Conservation (phyloP, 1,140 invertebrate genomes). For the Chironomus tepperi region DNA sequence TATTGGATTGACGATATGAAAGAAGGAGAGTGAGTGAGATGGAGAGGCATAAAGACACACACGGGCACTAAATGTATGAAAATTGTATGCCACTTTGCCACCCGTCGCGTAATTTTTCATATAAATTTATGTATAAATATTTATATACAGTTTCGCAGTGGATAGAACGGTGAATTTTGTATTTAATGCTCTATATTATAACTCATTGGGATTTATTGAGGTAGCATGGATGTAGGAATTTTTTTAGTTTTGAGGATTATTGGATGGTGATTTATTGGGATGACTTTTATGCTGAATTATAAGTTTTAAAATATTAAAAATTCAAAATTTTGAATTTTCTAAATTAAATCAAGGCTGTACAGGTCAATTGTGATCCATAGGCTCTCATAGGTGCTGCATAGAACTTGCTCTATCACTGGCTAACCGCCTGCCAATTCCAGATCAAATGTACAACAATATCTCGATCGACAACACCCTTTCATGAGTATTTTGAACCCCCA, state of each 20-base stretch:
- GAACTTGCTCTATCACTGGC: too few species aligned
- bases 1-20: background rate
- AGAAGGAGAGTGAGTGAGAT: background rate
- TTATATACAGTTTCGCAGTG: background rate
- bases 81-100: background rate
- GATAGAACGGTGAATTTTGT: background rate
- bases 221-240: background rate
- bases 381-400: too few species aligned
- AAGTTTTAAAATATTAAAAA: background rate
- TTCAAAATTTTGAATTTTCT: background rate
- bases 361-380: too few species aligned
- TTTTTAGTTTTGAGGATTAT: background rate
- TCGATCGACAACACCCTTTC: too few species aligned
- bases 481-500: too few species aligned
- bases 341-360: too few species aligned
- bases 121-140: background rate
- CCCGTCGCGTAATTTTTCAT: conserved; percentile 6
- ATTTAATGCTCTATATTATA: background rate
- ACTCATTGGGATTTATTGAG: background rate
- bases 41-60: background rate
- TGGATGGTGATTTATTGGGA: background rate
- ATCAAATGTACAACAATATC: too few species aligned
- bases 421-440: too few species aligned
- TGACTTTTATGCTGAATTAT: background rate
- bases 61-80: background rate